Evolutionary conservation across 1,140 invertebrate species (phyloP), one percentile per base, ranked within the genome.

Genomic region (Trypoxylus dichotomus): DNA sequence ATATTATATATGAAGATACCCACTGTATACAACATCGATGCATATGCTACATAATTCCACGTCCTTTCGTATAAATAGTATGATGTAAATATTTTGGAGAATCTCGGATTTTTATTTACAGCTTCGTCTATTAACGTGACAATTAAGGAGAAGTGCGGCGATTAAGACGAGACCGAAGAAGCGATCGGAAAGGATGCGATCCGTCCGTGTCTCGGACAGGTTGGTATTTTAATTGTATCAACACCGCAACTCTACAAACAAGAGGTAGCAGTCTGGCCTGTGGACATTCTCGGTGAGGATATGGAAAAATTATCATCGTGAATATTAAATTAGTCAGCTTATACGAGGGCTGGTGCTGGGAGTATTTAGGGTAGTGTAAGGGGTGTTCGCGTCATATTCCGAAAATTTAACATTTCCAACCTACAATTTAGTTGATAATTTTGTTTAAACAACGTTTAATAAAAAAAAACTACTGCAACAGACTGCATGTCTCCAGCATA

Each of bases 1-100:
- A 63, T 63, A 63, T 63, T 63, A 63, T 63, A 63, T 63, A 63
- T 63, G 60, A 63, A 63, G 60, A 63, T 63, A 63, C 60, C 32
- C 60, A 63, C 60, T 19, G 60, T 63, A 25, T 63, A 63, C 25
- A 27, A n/a, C 60, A 19, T 27, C 60, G 60, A 63, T 27, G 60
- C 60, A 63, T 24, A 63, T 63, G 60, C 60, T 63, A 63, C 21
- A 63, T 63, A 27, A 63, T 63, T 63, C 60, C 60, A 24, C 60
- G 60, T 24, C 43, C 43, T 63, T 19, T 63, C 60, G 60, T 63
- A 27, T 63, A 63, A 63, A 63, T 63, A 63, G 21, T 27, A 3
- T 8, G 21, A 27, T 11, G 60, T 63, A 27, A 63, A 63, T 63
- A 63, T 63, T 63, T 63, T 63, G 60, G 60, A 63, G 60, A 63